Evolutionary conservation across 2,113 vertebrate genomes (phyloP).

Genomic region (Sylvietta virens): DNA sequence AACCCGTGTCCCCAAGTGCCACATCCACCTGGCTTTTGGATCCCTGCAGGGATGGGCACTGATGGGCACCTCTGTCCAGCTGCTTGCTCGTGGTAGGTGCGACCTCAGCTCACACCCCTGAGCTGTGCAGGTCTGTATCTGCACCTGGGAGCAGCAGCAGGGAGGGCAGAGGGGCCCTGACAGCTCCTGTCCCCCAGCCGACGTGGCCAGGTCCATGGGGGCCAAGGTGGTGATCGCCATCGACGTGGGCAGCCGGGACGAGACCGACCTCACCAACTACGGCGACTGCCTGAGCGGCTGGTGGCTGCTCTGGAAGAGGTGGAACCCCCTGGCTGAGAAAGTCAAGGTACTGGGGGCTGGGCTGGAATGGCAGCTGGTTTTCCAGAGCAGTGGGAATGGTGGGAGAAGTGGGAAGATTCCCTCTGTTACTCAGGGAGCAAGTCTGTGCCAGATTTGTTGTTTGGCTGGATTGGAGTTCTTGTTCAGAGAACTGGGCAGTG

Average conservation of each 20-base stretch:
- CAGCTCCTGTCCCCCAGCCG: slow-evolving; percentile 69
- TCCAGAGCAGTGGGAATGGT: neutral
- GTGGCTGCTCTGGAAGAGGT: slow-evolving; percentile 95
- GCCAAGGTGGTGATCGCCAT: slow-evolving; percentile 91
- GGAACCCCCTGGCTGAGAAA: slow-evolving; percentile 86
- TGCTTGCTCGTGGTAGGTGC: fast-evolving
- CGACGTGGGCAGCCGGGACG: slow-evolving; percentile 88
- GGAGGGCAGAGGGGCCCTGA: neutral
- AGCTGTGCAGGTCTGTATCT: fast-evolving
- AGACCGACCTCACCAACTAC: slow-evolving; percentile 90
- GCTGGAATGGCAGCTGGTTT: neutral
- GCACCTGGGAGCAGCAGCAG: neutral
- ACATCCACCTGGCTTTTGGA: neutral
- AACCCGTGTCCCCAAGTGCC: neutral
- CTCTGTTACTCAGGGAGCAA: neutral
- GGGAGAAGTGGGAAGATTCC: neutral
- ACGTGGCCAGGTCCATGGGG: slow-evolving; percentile 87
- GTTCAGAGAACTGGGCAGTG: neutral
- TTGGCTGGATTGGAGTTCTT: neutral
- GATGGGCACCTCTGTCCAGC: neutral
- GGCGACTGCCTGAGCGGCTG: slow-evolving; percentile 88
- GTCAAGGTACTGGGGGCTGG: slow-evolving; percentile 76
- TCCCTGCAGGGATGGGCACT: neutral
- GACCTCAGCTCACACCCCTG: fast-evolving
- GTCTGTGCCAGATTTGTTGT: neutral